Evolutionary conservation across 2,888 invertebrate species (phyloP).

Genomic region (Melanophora roralis): DNA sequence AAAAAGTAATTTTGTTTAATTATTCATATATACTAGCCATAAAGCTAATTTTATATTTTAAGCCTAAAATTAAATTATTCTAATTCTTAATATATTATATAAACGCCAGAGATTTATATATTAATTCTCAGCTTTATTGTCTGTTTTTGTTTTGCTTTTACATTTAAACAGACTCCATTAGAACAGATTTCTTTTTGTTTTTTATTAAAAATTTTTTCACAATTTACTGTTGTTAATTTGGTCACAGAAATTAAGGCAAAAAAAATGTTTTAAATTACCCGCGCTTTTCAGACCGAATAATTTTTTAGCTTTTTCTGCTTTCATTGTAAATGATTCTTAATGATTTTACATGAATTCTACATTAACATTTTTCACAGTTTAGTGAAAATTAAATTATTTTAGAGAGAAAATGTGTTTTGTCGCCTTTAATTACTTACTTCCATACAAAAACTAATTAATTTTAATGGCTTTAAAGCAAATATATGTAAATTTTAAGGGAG

Average conservation of each 20-base stretch:
- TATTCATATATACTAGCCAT: no score
- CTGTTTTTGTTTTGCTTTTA: neutral
- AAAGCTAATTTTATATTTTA: no score
- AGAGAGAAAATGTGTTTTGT: neutral
- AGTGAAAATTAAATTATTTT: slow-evolving; percentile 13
- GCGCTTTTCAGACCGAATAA: neutral
- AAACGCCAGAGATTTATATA: no score
- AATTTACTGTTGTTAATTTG: neutral
- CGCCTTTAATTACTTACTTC: neutral
- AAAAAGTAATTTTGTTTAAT: no score
- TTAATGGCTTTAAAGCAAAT: no score
- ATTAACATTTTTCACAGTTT: neutral
- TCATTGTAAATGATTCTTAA: neutral
- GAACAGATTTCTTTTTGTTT: no score
- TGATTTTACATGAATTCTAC: no score
- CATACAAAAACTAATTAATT: no score
- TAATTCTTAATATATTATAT: no score
- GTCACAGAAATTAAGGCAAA: neutral
- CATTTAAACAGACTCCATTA: no score
- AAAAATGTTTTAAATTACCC: slow-evolving; percentile 5
- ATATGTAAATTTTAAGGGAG: neutral
- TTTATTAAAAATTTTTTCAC: neutral
- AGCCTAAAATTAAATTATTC: no score
- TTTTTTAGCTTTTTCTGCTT: neutral
- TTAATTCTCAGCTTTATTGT: no score